Evolutionary conservation across 2,113 vertebrate species (phyloP), one percentile per base, ranked within the genome.

Genomic region (Forbesichthys agassizii): DNA sequence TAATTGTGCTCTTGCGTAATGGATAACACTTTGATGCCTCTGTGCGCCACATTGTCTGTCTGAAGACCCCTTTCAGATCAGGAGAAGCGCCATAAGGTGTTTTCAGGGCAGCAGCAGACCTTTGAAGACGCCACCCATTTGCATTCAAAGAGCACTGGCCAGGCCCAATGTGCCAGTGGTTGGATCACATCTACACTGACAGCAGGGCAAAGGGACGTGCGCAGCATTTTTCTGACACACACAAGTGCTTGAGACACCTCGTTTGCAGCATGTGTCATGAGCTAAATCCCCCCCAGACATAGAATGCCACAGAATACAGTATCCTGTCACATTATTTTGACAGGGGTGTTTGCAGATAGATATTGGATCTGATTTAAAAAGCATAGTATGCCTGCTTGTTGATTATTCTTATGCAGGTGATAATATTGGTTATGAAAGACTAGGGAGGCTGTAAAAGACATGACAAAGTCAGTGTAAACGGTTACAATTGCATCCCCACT

Each of bases 51-150:
- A 58, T 69, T 52, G 55, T 71, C 46, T 55, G 8, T 65, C 5
- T 49, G 49, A 67, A 64, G 49, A 61, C 42, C 42, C 71, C 49
- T 78, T 63, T 78, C 66, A 76, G 67, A 86, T 83, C 52, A 66
- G 51, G 42, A 48, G 33, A 56, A 42, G 58, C 42, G 59, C n/a
- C 55, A 48, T 84, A 75, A 85, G 79, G 82, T 86, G 80, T 84
- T 78, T 83, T 79, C 71, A 54, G 33, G 67, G 55, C 33, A 61
- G 14, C n/a, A 11, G n/a, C 51, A 16, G 0, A 42, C 73, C 80
- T 88, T 85, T 88, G 74, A 88, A 84, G 74, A 48, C 65, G 36
- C 70, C 71, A 18, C 42, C 71, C 67, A 87, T 90, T 88, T 83
- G 75, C 74, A 90, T 90, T 89, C 80, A 72, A 70, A 79, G 54